Base-by-base conservation (phyloP, 2,888 invertebrate genomes). In the Elgonia sp. region DNA sequence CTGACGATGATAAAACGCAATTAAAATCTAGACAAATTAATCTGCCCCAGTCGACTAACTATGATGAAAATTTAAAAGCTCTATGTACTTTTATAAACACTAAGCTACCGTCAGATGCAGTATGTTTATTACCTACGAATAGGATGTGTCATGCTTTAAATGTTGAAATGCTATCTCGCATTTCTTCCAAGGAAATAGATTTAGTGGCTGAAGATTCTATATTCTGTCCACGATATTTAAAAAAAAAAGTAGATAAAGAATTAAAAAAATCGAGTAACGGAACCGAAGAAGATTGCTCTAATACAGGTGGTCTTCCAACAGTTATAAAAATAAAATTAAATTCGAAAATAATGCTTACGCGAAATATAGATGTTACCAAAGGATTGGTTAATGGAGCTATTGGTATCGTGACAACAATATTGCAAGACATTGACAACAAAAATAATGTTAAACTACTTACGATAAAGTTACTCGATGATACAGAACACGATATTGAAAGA, bases 341-440 rank as follows among this genome's bases (percentile, higher is more conserved):
- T 29, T 46, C 75, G 87, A 92, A 63, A 87, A 63, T 92, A 9
- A 92, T 92, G 91, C 75, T 92, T 4, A 73, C 82, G 50, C 75
- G 89, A 50, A 92, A 92, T 85, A 91, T 91, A 80, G 90, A 91
- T 73, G 87, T 91, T 16, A 88, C 88, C 3, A 16, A 88, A 79
- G 91, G 91, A 40, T 69, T 92, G 18, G 91, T 92, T 0, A 92
- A 92, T 86, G 91, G 92, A 50, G 70, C 91, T 2, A 91, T 92
- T n/a, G 90, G 89, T 37, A 85, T 21, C 4, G 70, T 92, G 10
- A 63, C 77, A 79, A 81, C 86, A 10, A 79, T 92, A 8, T 39
- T 60, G 10, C 20, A 62, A n/a, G 14, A 10, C n/a, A 60, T 80
- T 46, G 50, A 69, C 9, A 18, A 57, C n/a, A 29, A 67, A 50